These are phyloP conservation scores for Echeneis naucrates DNA, from an alignment of 2,797 vertebrate species.

Conservation along the genomic window DNA sequence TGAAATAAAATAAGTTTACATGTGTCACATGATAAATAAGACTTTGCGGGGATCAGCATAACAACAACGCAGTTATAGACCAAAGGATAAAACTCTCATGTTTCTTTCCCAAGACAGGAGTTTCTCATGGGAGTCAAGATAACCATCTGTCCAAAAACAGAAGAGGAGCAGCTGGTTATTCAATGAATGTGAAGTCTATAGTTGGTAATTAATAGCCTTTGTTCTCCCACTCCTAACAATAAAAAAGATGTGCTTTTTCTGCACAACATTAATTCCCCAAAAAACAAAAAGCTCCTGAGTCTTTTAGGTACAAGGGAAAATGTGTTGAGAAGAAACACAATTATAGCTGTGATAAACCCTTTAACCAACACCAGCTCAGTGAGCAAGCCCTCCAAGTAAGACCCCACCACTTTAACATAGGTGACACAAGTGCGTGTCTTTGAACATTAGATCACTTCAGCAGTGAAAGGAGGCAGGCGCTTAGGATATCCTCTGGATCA, in stretches of 20 bases:
- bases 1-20: slow-evolving; percentile 44
- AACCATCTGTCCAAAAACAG: slow-evolving; percentile 21
- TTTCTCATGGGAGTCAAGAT: slow-evolving; percentile 24
- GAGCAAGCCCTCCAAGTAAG: slow-evolving; percentile 48
- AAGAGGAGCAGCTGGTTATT: slow-evolving; percentile 26
- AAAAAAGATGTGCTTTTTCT: slow-evolving; percentile 27
- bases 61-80: slow-evolving; percentile 28
- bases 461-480: slow-evolving; percentile 28
- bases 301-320: slow-evolving; percentile 61
- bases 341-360: slow-evolving; percentile 47
- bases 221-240: slow-evolving; percentile 41
- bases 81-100: slow-evolving; percentile 37
- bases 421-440: slow-evolving; percentile 48
- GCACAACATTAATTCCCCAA: slow-evolving; percentile 48
- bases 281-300: slow-evolving; percentile 73
- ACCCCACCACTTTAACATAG: slow-evolving; percentile 42
- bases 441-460: slow-evolving; percentile 15
- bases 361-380: slow-evolving; percentile 54
- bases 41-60: slow-evolving; percentile 43
- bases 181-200: slow-evolving; percentile 39
- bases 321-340: slow-evolving; percentile 56
- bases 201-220: slow-evolving; percentile 39
- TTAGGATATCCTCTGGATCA: slow-evolving; percentile 98
- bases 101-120: slow-evolving; percentile 31
- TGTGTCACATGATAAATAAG: slow-evolving; percentile 49